These are phyloP conservation scores for Galerucella calmariensis DNA, from an alignment of 2,888 invertebrate species.

Conservation along the genomic window DNA sequence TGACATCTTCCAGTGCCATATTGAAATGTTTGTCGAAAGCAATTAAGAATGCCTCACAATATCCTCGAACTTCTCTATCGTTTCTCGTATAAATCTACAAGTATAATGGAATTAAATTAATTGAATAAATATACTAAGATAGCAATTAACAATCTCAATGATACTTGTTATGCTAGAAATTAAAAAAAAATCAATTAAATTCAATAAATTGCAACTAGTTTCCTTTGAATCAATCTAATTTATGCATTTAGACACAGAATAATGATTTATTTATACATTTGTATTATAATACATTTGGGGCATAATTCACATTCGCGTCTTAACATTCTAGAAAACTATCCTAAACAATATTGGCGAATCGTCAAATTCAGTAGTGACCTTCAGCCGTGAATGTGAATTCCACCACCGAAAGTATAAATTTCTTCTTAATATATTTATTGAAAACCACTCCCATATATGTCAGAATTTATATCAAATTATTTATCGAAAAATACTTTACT, in stretches of 20 bases:
- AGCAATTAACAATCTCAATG: background rate
- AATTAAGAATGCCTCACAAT: slow-evolving; percentile 80
- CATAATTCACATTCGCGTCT: no score
- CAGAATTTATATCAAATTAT: background rate
- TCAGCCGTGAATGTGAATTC: no score
- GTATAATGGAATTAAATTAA: slow-evolving; percentile 28
- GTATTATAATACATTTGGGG: no score
- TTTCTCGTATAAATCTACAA: slow-evolving; percentile 80
- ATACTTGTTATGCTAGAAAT: background rate
- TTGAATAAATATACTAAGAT: background rate
- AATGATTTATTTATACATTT: no score
- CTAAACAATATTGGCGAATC: no score
- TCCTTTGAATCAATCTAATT: no score
- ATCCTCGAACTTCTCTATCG: slow-evolving; percentile 78
- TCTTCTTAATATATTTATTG: background rate
- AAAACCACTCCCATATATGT: background rate
- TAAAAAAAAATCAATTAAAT: no score
- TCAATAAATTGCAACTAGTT: no score
- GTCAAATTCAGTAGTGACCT: no score
- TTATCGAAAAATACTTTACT: background rate
- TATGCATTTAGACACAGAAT: no score
- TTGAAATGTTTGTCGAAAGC: slow-evolving; percentile 97
- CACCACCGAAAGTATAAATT: background rate
- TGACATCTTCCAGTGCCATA: slow-evolving; percentile 83
- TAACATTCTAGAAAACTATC: no score